Base-by-base conservation (phyloP, 1,140 invertebrate genomes). In the Orchesella cincta region DNA sequence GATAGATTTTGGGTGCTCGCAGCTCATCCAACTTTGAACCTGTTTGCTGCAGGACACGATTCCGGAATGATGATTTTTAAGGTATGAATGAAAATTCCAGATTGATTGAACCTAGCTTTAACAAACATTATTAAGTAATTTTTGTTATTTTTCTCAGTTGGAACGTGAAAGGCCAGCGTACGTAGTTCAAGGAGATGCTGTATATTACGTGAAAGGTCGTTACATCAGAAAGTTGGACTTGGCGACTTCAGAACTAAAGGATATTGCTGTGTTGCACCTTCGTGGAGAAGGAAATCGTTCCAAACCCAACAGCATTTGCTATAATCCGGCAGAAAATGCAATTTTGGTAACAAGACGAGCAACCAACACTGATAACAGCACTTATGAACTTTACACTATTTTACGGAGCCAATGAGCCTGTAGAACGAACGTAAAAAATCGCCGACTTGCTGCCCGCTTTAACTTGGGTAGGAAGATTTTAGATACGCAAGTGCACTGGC, bases 1-100 rank as follows among this genome's bases (percentile, higher is more conserved):
- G 98, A 99, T 83, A 88, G 96, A 83, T 98, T 98, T 86, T 99
- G 97, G 97, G 93, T 99, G 0, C 87, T 99, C 64, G 91, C 93
- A 1, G 92, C 94, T 0, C 98, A 99, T 88, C 93, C 93, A 0
- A 93, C 90, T 28, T 88, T 92, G 73, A 95, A 95, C 85, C 83
- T 95, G 1, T 95, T 96, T 87, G 94, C 94, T 16, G 93, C 94
- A 76, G 96, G 98, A 0, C 98, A 99, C 85, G 98, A 99, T 87
- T 93, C 92, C 74, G 98, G 96, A 78, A 93, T 94, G 93, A 88
- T 92, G 36, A 90, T 92, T 34, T 93, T 92, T 84, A 92, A 92
- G 82, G 83, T 83, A 75, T 20, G 12, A 57, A 23, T 29, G 14
- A 1, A 57, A 18, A 26, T 57, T 29, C 64, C 16, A 23, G 20